phyloP scores from a whole-genome alignment of 1,140 invertebrate species.

The Megalopta genalis region DNA sequence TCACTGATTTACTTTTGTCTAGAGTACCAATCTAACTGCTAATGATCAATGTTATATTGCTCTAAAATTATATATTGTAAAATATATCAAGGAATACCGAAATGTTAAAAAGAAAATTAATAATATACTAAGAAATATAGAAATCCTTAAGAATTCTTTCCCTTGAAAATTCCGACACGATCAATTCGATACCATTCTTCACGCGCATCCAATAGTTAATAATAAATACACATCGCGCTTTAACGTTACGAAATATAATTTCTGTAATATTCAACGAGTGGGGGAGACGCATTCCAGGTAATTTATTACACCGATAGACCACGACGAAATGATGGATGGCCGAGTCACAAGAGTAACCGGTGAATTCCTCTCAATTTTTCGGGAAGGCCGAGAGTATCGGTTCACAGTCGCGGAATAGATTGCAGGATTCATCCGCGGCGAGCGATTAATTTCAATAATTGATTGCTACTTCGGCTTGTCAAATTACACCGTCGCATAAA shows the following conservation, averaged over 20 bases:
- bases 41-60: no score
- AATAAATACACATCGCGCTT: no score
- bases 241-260: background rate
- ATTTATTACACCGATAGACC: background rate
- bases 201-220: no score
- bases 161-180: no score
- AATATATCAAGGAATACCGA: no score
- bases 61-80: no score
- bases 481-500: constrained; percentile 23
- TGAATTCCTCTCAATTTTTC: background rate
- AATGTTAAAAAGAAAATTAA: no score
- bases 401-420: background rate
- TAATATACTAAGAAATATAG: no score
- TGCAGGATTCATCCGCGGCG: background rate
- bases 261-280: background rate
- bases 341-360: background rate
- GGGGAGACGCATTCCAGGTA: background rate
- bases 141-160: no score
- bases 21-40: no score
- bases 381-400: background rate
- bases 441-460: constrained; percentile 24
- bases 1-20: no score
- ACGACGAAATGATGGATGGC: background rate
- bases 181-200: no score
- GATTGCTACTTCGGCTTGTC: constrained; percentile 27